Evolutionary conservation across 2,113 vertebrate genomes (phyloP), one percentile per base, ranked within the genome.

Genomic region (Nerophis lumbriciformis): DNA sequence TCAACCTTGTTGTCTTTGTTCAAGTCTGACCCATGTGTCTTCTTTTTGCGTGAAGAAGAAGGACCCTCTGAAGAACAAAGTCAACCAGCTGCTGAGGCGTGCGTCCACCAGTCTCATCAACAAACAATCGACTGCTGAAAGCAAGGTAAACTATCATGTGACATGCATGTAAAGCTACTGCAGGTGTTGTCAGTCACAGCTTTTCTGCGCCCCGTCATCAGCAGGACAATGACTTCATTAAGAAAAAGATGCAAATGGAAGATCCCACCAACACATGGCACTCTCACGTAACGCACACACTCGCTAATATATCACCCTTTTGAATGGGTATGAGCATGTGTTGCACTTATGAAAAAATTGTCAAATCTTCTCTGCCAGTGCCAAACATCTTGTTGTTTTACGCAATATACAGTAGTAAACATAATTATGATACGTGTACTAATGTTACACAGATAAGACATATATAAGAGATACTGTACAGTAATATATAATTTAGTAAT

Each of bases 51-150:
- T 5, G 0, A 44, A 85, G 83, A 86, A 83, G 50, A 78, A 78
- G 45, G 28, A 28, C 28, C 35, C 1, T n/a, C 8, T 68, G 42
- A 88, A 79, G 56, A 53, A 39, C 35, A 85, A 70, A 75, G 75
- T 80, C 37, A 66, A 9, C 11, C 42, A 14, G 47, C 16, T 85
- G 60, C 66, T 85, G 6, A 61, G 84, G 39, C 58, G 80, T 59
- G 59, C 76, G 0, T 88, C 86, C 4, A 53, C 55, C 59, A 1
- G 0, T 1, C 9, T 69, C 66, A 0, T 15, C 51, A 0, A 79
- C n/a, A 61, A 48, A 50, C 15, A 63, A 39, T 59, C 59, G 7
- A 19, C 19, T 38, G 48, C 48, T 1, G 59, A 47, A 4, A 68
- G 55, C 10, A 81, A 83, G 71, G 81, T 68, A 14, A 44, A 28